phyloP scores from a whole-genome alignment of 2,888 invertebrate genomes.

The Leistus spinibarbis region DNA sequence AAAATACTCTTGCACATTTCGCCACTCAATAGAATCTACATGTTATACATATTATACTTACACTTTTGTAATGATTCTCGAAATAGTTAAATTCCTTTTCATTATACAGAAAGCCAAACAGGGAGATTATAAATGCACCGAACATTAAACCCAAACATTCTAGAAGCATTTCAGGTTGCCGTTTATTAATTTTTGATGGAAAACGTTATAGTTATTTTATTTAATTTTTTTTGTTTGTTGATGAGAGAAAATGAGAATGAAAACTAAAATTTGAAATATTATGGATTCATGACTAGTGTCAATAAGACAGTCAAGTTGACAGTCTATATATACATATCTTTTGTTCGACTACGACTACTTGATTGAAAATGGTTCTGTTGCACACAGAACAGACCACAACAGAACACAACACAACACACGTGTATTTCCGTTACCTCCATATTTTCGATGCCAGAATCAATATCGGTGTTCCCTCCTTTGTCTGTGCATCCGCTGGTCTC shows the following conservation, averaged over 20 bases:
- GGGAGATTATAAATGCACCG: neutral
- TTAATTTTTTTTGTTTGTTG: neutral
- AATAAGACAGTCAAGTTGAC: neutral
- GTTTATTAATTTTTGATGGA: neutral
- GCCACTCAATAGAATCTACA: too few species aligned
- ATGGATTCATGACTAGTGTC: neutral
- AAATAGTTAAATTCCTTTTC: neutral
- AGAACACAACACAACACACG: too few species aligned
- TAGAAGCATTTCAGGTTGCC: neutral
- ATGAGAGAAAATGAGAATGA: neutral
- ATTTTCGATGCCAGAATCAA: slow-evolving; percentile 75
- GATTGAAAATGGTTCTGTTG: too few species aligned
- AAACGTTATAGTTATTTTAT: too few species aligned
- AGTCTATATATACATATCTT: neutral
- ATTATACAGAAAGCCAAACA: neutral
- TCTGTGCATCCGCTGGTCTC: slow-evolving; percentile 57
- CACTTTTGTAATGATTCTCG: neutral
- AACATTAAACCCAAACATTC: neutral
- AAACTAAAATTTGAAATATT: neutral
- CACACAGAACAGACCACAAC: too few species aligned
- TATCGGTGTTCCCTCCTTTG: slow-evolving; percentile 63
- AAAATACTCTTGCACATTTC: too few species aligned
- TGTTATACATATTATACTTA: neutral
- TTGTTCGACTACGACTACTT: neutral
- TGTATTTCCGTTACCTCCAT: slow-evolving; percentile 72